Base-by-base conservation (phyloP, 2,888 invertebrate genomes). In the Leptura quadrifasciata region DNA sequence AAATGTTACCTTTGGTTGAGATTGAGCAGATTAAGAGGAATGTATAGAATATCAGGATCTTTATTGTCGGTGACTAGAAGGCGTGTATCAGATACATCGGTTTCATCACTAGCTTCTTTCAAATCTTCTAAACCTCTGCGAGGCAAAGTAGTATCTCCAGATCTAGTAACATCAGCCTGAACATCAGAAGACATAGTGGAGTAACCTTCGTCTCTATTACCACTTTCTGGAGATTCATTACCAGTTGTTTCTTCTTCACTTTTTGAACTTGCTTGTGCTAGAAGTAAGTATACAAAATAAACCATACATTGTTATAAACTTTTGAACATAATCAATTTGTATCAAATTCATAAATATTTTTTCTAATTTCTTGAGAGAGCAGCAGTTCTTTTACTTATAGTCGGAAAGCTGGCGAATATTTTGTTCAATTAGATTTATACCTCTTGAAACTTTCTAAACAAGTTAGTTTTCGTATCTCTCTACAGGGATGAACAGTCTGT, bases 111-210 rank as follows among this genome's bases (percentile, higher is more conserved):
- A 10, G 93, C 94, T 85, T 94, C 94, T 87, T 94, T 94, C 39
- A 94, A 91, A 85, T 94, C 94, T 79, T 94, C 94, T 9, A 94
- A 88, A 9, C 85, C 84, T 73, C 85, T 71, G 72, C 83, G 79
- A 24, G 83, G 80, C 65, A 84, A 76, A 0, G 84, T 85, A 84
- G 92, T 92, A 76, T 92, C 92, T 70, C 89, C 89, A 60, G 92
- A 92, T 54, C 90, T 85, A 0, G 92, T 92, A 0, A 93, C 93
- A 84, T 94, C 94, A 0, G 93, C 93, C 88, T 95, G 95, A 0
- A 95, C 94, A 86, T 95, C 95, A 79, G 94, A 94, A 12, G 95
- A 95, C 95, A 95, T 95, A 4, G 95, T 95, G 76, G 95, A 95
- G 88, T 95, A 95, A 18, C 95, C 95, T 87, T 95, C 95, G 90